Evolutionary conservation across 1,140 invertebrate genomes (phyloP).

Genomic region (Solenopsis invicta): DNA sequence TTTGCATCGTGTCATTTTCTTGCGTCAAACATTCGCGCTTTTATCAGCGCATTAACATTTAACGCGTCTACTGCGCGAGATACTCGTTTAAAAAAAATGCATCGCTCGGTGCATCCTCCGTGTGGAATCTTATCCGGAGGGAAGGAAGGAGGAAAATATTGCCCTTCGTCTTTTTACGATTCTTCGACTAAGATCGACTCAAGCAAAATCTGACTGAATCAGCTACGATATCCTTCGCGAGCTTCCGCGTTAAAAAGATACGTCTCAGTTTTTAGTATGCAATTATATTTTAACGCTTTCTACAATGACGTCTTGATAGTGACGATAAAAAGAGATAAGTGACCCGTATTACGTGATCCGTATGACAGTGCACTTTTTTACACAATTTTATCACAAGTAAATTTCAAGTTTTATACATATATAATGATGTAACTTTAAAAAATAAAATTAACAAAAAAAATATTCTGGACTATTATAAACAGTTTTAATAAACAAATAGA

Average conservation of each 20-base stretch:
- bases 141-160: not conserved
- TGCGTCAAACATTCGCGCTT: conserved; percentile 46
- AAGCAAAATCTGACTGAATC: conserved; percentile 40
- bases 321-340: not conserved
- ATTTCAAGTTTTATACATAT: not conserved
- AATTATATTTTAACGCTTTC: conserved; percentile 39
- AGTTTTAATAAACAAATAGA: no score
- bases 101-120: not conserved
- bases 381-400: not conserved
- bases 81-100: conserved; percentile 42
- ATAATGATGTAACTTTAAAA: not conserved
- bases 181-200: conserved; percentile 22
- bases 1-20: conserved; percentile 50
- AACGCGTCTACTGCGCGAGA: not conserved
- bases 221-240: conserved; percentile 5
- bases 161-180: conserved; percentile 33
- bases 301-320: not conserved
- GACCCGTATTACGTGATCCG: not conserved
- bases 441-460: no score
- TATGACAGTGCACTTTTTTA: not conserved
- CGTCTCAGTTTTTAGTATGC: not conserved
- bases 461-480: no score
- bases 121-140: conserved; percentile 36
- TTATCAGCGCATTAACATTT: conserved; percentile 50
- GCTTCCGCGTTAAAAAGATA: conserved; percentile 25